phyloP scores from a whole-genome alignment of 2,797 vertebrate genomes.

The Gadopsis marmoratus region DNA sequence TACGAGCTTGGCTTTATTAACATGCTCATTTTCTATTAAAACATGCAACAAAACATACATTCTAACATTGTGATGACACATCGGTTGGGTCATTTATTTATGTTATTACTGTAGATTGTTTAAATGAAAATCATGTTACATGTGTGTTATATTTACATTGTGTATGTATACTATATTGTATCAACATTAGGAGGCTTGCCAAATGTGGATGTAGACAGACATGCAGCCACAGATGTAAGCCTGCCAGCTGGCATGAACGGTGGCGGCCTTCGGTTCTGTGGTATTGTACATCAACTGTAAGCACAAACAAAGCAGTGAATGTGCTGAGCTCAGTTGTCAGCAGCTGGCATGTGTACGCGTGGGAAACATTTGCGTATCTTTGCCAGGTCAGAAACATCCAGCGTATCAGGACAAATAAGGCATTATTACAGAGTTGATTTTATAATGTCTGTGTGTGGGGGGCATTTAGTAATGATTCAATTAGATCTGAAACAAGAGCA shows the following conservation, averaged over 20 bases:
- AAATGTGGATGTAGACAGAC: slow-evolving; percentile 6
- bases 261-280: slow-evolving; percentile 20
- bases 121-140: not conserved
- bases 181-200: slow-evolving; percentile 7
- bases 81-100: not conserved
- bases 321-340: slow-evolving; percentile 63
- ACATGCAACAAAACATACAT: not conserved
- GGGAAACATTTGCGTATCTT: slow-evolving; percentile 57
- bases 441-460: slow-evolving; percentile 16
- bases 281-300: slow-evolving; percentile 39
- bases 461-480: slow-evolving; percentile 39
- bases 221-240: not conserved
- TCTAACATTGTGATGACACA: not conserved
- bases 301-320: slow-evolving; percentile 67
- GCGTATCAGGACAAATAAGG: slow-evolving; percentile 49
- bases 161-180: not conserved
- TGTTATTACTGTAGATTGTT: not conserved
- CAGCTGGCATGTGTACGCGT: slow-evolving; percentile 46
- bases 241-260: slow-evolving; percentile 36
- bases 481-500: slow-evolving; percentile 33
- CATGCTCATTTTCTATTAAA: not conserved
- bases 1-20: not conserved
- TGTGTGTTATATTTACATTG: not conserved
- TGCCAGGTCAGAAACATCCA: slow-evolving; percentile 56
- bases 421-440: slow-evolving; percentile 52